phyloP scores from a whole-genome alignment of 2,113 vertebrate genomes.

The Seriola aureovittata region DNA sequence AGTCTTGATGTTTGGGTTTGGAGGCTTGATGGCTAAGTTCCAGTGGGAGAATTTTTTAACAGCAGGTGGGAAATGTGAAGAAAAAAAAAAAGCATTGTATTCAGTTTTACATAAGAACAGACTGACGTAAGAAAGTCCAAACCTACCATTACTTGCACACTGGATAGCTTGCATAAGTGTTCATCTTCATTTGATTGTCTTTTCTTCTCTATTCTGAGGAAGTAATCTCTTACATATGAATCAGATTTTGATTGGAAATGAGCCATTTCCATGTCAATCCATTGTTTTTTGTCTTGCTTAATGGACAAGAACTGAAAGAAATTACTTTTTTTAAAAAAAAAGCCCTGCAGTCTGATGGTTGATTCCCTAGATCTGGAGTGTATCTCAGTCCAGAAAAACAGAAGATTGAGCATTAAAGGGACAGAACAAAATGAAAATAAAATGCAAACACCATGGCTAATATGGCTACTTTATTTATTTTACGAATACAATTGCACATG shows the following conservation, averaged over 20 bases:
- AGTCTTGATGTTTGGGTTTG: background rate
- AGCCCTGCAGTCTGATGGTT: background rate
- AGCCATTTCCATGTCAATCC: background rate
- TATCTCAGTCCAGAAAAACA: background rate
- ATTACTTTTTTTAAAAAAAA: conserved; percentile 1
- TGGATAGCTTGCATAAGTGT: background rate
- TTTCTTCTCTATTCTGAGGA: background rate
- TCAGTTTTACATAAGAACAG: background rate
- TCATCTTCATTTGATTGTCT: background rate
- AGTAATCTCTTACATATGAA: background rate
- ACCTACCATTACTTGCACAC: background rate
- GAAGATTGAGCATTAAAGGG: background rate
- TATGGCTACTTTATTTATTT: background rate
- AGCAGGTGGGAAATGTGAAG: background rate
- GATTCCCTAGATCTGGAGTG: background rate
- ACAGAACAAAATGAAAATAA: background rate
- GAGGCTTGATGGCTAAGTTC: background rate
- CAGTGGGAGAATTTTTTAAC: no score
- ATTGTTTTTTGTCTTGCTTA: conserved; percentile 4
- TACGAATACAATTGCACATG: background rate
- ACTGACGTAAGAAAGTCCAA: background rate
- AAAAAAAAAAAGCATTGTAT: background rate
- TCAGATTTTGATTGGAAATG: background rate
- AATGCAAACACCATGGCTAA: background rate
- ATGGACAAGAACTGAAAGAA: conserved; percentile 11